Percentiles rank a stretch among this genome's conserved stretches.
Conservation (phyloP, 2,888 invertebrate species). For the Nomada ferruginata region DNA sequence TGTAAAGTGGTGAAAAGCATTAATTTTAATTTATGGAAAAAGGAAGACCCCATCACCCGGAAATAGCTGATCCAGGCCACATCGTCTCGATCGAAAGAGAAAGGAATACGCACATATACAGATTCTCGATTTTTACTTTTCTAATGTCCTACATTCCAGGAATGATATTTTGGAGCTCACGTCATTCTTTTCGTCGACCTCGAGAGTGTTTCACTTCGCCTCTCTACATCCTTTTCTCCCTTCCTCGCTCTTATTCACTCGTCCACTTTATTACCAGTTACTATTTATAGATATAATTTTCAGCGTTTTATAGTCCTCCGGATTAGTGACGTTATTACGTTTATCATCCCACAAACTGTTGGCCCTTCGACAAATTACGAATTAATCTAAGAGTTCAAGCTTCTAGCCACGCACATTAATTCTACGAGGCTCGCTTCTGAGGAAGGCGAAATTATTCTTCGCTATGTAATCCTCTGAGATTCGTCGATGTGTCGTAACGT, state of each 20-base stretch:
- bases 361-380: neutral
- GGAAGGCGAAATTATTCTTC: neutral
- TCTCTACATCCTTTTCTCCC: constrained; percentile 32
- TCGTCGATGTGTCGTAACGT: constrained; percentile 2
- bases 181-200: constrained; percentile 51
- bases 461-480: neutral
- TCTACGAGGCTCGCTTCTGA: neutral
- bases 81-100: constrained; percentile 55
- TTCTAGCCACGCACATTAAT: neutral
- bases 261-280: constrained; percentile 23
- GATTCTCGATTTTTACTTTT: constrained; percentile 48
- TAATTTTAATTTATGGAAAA: constrained; percentile 54
- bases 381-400: neutral
- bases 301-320: neutral
- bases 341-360: neutral
- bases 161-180: constrained; percentile 54
- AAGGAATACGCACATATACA: constrained; percentile 35
- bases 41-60: constrained; percentile 48
- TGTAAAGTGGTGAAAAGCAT: constrained; percentile 36
- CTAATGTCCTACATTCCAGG: constrained; percentile 59
- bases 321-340: neutral
- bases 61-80: constrained; percentile 40
- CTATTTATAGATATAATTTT: constrained; percentile 21
- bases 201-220: constrained; percentile 32
- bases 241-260: neutral